Percentiles rank a stretch among this genome's conserved stretches.
Conservation (phyloP, 1,140 invertebrate genomes). For the Ooceraea biroi region DNA sequence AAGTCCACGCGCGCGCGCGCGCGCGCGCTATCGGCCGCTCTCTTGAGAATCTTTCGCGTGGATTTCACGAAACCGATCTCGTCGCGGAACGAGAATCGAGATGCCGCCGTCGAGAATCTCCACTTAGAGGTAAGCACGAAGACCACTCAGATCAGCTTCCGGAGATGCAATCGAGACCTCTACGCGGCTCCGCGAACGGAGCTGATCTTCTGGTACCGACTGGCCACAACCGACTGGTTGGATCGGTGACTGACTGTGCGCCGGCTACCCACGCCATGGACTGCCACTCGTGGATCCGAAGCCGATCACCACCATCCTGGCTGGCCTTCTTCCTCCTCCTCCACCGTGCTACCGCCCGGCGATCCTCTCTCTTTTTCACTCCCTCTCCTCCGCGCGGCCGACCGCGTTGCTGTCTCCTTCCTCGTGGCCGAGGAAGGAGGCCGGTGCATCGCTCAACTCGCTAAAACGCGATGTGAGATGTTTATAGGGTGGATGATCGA, state of each 20-base stretch:
- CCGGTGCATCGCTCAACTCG: conserved; percentile 17
- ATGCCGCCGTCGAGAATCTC: background rate
- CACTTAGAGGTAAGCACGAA: background rate
- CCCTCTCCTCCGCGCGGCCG: conserved; percentile 7
- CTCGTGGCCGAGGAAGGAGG: conserved; percentile 34
- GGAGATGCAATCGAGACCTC: conserved; percentile 49
- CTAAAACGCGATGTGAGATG: conserved; percentile 7
- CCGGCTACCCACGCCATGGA: conserved; percentile 69
- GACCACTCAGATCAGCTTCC: conserved; percentile 24
- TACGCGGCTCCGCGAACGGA: conserved; percentile 53
- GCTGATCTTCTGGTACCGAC: conserved; percentile 48
- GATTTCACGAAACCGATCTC: background rate
- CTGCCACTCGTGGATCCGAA: conserved; percentile 70
- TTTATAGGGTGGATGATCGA: conserved; percentile 29
- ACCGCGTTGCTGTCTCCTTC: conserved; percentile 33
- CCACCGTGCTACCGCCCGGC: conserved; percentile 43
- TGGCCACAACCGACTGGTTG: conserved; percentile 64
- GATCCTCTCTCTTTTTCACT: conserved; percentile 66
- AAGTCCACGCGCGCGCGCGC: conserved; percentile 47
- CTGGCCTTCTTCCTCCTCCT: conserved; percentile 73
- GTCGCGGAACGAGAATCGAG: background rate
- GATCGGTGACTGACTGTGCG: conserved; percentile 69
- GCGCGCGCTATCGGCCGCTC: conserved; percentile 36
- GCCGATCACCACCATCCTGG: conserved; percentile 72
- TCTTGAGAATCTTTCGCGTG: background rate